Evolutionary conservation across 2,797 vertebrate species (phyloP), one percentile per base, ranked within the genome.

Genomic region (Danio kyathit): DNA sequence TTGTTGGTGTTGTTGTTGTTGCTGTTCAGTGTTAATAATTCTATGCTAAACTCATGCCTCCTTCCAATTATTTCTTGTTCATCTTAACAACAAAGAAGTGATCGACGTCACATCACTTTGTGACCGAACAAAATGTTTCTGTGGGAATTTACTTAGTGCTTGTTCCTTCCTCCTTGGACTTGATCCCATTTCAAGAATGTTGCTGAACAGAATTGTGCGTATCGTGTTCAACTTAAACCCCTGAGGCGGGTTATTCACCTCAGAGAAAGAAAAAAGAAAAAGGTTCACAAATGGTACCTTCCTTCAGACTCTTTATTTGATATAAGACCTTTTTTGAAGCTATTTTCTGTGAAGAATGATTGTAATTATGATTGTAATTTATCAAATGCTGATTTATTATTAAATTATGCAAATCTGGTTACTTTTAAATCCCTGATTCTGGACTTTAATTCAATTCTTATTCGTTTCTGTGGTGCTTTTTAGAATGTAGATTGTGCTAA

Each of bases 351-450:
- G 90, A 90, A 76, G 16, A 87, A 89, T 92, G 71, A 48, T 74
- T 73, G 90, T 86, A 86, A 87, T 91, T 91, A 81, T 91, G 86
- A 89, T 76, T 91, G 90, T 93, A 91, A 93, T 92, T 93, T 92
- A 93, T 92, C 85, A 92, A 93, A 91, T 87, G 77, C 81, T 82
- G 87, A 92, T 92, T 92, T 90, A 95, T 92, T 90, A 95, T 93
- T 93, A 93, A 94, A 94, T 84, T 44, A 87, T 88, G 86, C 88
- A 85, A 89, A 90, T 79, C 60, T 83, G 79, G 52, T 85, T 85
- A 54, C 14, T n/a, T 61, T 80, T 59, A 48, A 40, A 41, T 41
- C 5, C 29, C 49, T 43, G 38, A 59, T 48, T 74, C 12, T 19
- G 3, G 10, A 7, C 52, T 29, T 29, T 29, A 29, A 29, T 29